Evolutionary conservation across 2,888 invertebrate species (phyloP).

Genomic region (Oscheius sp.): DNA sequence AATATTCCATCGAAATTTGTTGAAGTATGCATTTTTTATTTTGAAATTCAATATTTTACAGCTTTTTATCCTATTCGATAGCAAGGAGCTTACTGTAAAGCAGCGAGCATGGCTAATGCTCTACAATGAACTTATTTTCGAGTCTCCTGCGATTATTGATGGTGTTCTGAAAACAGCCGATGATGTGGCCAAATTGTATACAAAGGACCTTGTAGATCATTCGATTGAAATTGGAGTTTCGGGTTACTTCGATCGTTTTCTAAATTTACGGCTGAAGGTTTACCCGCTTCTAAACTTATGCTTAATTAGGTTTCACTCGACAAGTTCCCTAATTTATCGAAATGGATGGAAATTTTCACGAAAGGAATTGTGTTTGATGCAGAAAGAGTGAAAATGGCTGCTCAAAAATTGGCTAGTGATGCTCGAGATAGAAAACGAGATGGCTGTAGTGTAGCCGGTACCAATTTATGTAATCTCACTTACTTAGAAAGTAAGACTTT

Average conservation of each 20-base stretch:
- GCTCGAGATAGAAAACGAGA: constrained; percentile 81
- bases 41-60: constrained; percentile 69
- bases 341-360: constrained; percentile 82
- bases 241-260: constrained; percentile 54
- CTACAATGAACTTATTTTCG: constrained; percentile 80
- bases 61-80: constrained; percentile 57
- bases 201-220: constrained; percentile 65
- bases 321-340: constrained; percentile 78
- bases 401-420: constrained; percentile 83
- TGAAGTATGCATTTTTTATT: constrained; percentile 41
- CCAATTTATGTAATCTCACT: constrained; percentile 39
- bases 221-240: constrained; percentile 57
- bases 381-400: constrained; percentile 74
- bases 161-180: constrained; percentile 71
- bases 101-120: constrained; percentile 76
- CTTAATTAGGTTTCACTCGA: constrained; percentile 14
- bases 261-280: constrained; percentile 59
- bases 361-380: constrained; percentile 30
- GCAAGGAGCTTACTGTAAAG: constrained; percentile 49
- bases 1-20: constrained; percentile 57
- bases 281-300: too few relatives aligned
- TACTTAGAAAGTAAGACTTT: constrained; percentile 41
- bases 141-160: constrained; percentile 76
- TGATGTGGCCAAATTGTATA: constrained; percentile 81
- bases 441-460: constrained; percentile 77